Conservation (phyloP, 2,888 invertebrate species). For the Caenorhabditis imperialis region DNA sequence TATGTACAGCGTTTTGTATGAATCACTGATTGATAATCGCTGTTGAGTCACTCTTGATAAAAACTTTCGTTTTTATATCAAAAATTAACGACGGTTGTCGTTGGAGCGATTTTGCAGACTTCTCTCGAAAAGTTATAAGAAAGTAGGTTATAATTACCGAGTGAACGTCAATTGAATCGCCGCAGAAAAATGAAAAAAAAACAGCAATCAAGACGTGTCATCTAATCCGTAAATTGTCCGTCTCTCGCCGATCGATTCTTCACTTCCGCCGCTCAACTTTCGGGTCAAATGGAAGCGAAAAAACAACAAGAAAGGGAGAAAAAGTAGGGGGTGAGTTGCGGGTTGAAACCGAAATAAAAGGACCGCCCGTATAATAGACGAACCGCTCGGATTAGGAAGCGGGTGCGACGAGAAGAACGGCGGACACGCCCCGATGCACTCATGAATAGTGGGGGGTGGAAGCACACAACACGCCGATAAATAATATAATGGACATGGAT, state of each 20-base stretch:
- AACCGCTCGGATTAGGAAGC: constrained; percentile 46
- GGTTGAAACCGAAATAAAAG: constrained; percentile 14
- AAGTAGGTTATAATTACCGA: no score
- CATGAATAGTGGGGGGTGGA: constrained; percentile 10
- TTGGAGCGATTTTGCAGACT: no score
- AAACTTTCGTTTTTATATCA: no score
- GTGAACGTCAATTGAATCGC: no score
- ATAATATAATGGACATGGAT: constrained; percentile 37
- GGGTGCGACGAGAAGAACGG: constrained; percentile 10
- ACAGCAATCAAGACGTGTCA: constrained; percentile 14
- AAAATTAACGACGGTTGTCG: no score
- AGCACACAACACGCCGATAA: constrained; percentile 11
- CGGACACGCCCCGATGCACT: constrained; percentile 40
- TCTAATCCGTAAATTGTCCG: constrained; percentile 44
- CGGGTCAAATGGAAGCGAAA: neutral
- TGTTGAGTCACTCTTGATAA: no score
- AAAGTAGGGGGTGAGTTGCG: constrained; percentile 10
- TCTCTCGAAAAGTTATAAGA: no score
- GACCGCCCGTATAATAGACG: constrained; percentile 41
- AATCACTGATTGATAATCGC: no score
- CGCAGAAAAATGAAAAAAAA: constrained; percentile 18
- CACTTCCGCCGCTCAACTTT: no score
- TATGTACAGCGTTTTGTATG: no score
- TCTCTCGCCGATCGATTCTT: constrained; percentile 24
- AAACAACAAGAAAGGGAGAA: constrained; percentile 15